Percentiles rank a stretch among this genome's conserved stretches.
These are phyloP conservation scores for Drosophila histrio DNA, from an alignment of 2,888 invertebrate genomes.

Conservation along the genomic window DNA sequence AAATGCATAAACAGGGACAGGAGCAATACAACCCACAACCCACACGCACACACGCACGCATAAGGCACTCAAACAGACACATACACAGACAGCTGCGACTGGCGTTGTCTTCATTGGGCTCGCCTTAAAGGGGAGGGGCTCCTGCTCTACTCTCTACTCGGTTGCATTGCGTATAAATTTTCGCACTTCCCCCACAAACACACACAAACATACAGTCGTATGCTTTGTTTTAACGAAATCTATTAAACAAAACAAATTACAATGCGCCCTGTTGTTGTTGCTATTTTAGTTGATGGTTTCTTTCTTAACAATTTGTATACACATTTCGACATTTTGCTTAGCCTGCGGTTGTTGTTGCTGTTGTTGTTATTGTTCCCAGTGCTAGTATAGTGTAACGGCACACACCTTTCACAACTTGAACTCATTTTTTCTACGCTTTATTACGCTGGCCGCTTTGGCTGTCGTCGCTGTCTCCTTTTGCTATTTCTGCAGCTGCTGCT, in stretches of 20 bases:
- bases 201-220: conserved; percentile 23
- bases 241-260: conserved; percentile 60
- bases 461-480: conserved; percentile 70
- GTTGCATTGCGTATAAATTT: conserved; percentile 58
- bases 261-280: conserved; percentile 38
- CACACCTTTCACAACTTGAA: conserved; percentile 83
- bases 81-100: conserved; percentile 39
- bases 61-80: conserved; percentile 14
- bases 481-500: conserved; percentile 71
- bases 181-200: conserved; percentile 48
- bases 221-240: conserved; percentile 51
- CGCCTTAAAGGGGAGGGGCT: conserved; percentile 60
- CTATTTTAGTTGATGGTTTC: conserved; percentile 34
- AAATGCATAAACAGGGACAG: conserved; percentile 30
- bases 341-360: conserved; percentile 32
- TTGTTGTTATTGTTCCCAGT: conserved; percentile 35
- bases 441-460: conserved; percentile 42
- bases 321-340: conserved; percentile 63
- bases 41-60: conserved; percentile 22
- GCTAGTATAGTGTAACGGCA: conserved; percentile 72
- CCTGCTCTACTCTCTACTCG: conserved; percentile 27
- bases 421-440: conserved; percentile 79
- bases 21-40: conserved; percentile 40
- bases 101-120: conserved; percentile 22
- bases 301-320: conserved; percentile 60